Conservation (phyloP, 1,140 invertebrate genomes). For the Zophobas atratus region DNA sequence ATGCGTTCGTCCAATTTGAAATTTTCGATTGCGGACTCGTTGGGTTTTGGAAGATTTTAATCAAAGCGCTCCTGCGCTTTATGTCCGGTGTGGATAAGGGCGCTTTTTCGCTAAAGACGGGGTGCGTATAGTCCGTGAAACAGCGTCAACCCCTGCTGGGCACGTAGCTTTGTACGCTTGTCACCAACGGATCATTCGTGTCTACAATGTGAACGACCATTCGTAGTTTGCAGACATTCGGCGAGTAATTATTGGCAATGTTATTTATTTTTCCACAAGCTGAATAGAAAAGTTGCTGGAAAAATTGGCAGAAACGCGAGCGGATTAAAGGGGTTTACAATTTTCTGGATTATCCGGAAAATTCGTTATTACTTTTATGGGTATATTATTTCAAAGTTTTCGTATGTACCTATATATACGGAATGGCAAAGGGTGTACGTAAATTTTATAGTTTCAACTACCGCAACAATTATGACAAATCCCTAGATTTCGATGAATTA, state of each 20-base stretch:
- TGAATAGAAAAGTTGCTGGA: not conserved
- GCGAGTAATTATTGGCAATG: slow-evolving; percentile 43
- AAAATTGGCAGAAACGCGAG: not conserved
- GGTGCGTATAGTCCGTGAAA: slow-evolving; percentile 44
- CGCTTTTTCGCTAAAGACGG: slow-evolving; percentile 30
- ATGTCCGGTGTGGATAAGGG: slow-evolving; percentile 31
- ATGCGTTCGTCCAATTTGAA: slow-evolving; percentile 41
- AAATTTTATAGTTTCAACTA: too few relatives aligned
- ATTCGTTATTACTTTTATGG: not conserved
- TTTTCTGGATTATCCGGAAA: not conserved
- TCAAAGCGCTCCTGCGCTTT: slow-evolving; percentile 34
- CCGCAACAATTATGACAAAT: too few relatives aligned
- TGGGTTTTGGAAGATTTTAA: slow-evolving; percentile 48
- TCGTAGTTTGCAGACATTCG: slow-evolving; percentile 47
- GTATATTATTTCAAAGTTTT: too few relatives aligned
- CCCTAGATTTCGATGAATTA: too few relatives aligned
- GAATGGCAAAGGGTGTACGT: too few relatives aligned
- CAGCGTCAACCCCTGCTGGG: slow-evolving; percentile 58
- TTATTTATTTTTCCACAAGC: not conserved
- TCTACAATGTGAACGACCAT: slow-evolving; percentile 45
- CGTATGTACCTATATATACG: too few relatives aligned
- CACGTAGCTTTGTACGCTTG: slow-evolving; percentile 57
- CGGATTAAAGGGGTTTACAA: not conserved
- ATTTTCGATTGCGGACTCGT: slow-evolving; percentile 37
- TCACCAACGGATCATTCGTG: slow-evolving; percentile 61